phyloP scores from a whole-genome alignment of 2,888 invertebrate species.

The Himalopsyche japonica region DNA sequence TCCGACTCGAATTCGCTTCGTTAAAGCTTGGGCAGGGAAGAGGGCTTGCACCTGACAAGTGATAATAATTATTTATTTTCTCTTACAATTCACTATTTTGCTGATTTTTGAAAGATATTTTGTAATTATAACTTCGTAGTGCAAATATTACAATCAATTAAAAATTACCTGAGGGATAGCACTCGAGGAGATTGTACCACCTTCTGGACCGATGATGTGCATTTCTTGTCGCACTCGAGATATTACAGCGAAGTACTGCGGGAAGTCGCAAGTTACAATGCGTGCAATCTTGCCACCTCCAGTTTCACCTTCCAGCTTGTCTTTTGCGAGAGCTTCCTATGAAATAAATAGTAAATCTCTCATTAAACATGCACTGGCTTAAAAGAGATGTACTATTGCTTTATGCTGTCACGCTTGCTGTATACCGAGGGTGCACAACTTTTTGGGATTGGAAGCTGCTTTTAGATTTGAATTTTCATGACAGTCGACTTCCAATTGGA shows the following conservation, averaged over 20 bases:
- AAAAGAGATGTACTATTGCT: no score
- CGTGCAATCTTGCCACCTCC: constrained; percentile 50
- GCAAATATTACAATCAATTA: neutral
- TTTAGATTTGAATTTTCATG: no score
- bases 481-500: no score
- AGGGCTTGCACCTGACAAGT: constrained; percentile 64
- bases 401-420: no score
- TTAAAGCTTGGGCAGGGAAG: constrained; percentile 94
- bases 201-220: constrained; percentile 95
- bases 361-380: neutral
- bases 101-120: no score
- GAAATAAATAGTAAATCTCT: constrained; percentile 43
- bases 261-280: constrained; percentile 95
- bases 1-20: constrained; percentile 98
- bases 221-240: constrained; percentile 95
- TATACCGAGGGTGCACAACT: no score
- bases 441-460: no score
- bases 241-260: constrained; percentile 96
- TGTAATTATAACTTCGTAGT: neutral
- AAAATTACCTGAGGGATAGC: constrained; percentile 76
- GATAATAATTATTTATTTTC: neutral
- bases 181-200: constrained; percentile 93
- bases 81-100: no score
- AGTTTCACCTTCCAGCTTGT: constrained; percentile 85
- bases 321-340: constrained; percentile 82